Evolutionary conservation across 1,140 invertebrate genomes (phyloP), one percentile per base, ranked within the genome.

Genomic region (Hypothenemus hampei): DNA sequence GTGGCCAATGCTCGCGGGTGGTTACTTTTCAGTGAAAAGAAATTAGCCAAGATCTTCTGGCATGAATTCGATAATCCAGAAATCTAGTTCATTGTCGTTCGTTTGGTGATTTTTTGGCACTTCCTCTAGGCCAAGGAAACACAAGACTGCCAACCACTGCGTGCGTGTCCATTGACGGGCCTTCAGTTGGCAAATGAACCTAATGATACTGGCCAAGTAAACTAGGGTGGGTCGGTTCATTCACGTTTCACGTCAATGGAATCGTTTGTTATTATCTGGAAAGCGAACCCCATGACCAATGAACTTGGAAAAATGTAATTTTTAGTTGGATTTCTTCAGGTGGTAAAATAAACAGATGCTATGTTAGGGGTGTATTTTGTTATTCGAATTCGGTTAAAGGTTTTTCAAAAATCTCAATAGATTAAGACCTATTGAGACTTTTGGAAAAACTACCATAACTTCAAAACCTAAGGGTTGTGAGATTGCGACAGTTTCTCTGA

Each of bases 41-140:
- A 29, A 29, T 29, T 1, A 29, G 26, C 26, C 26, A 7, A 29
- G n/a, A 29, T 29, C 18, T 4, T 49, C 23, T 49, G 47, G 35
- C 47, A 39, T 37, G 23, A 22, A 23, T 49, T 16, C 35, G 21
- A 16, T 20, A 29, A 52, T 43, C 39, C 49, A 41, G 39, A 19
- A 49, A 52, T 43, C 23, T 35, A 41, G 49, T 41, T 52, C 39
- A 41, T 52, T 43, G 43, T 20, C 39, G 41, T 20, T 11, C 41
- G 36, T 50, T 40, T 29, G 31, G 4, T 6, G n/a, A 44, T 53
- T 53, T 53, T 53, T 35, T 43, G 39, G 50, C 50, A 44, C 19
- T 24, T 22, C 16, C 37, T 53, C 50, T 53, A 53, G 50, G 50
- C 50, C 50, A 53, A 53, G 50, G 50, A 43, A 53, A 35, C 36